phyloP scores from a whole-genome alignment of 1,140 invertebrate species.

The Triops cancriformis region DNA sequence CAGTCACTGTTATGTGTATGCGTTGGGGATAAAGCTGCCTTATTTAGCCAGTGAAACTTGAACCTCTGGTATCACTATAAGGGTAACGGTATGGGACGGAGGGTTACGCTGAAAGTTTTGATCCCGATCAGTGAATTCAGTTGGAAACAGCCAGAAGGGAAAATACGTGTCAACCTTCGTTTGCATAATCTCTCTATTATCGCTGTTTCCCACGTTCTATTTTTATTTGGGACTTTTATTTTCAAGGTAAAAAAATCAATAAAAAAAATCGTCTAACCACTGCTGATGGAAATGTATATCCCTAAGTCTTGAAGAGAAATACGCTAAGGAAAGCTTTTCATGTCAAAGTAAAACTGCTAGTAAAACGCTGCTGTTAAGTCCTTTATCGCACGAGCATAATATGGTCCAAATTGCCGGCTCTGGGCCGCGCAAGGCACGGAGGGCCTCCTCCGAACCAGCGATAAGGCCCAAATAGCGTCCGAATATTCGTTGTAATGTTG shows the following conservation, averaged over 20 bases:
- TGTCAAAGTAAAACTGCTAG: not conserved
- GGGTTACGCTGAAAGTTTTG: not conserved
- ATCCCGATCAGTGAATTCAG: not conserved
- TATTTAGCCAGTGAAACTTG: conserved; percentile 9
- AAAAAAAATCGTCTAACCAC: too few relatives aligned
- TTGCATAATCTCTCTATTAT: not conserved
- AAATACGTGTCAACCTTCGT: not conserved
- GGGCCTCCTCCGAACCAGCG: not conserved
- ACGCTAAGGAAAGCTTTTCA: not conserved
- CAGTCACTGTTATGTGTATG: not conserved
- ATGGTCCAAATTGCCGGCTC: not conserved
- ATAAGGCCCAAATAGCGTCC: not conserved
- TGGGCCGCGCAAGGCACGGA: not conserved
- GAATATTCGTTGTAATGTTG: not conserved
- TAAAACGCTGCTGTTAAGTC: not conserved
- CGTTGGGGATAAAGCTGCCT: not conserved
- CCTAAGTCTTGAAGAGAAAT: not conserved
- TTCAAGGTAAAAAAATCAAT: too few relatives aligned
- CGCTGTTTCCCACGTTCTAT: not conserved
- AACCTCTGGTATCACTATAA: not conserved
- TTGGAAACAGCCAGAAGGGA: not conserved
- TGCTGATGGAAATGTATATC: not conserved
- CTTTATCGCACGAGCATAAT: not conserved
- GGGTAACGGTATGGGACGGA: not conserved
- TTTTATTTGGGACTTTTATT: too few relatives aligned